A percentile compares a stretch with the other conserved stretches of the same genome.
These are phyloP conservation scores for Dryomyza anilis DNA, from an alignment of 2,888 invertebrate species.

Conservation along the genomic window DNA sequence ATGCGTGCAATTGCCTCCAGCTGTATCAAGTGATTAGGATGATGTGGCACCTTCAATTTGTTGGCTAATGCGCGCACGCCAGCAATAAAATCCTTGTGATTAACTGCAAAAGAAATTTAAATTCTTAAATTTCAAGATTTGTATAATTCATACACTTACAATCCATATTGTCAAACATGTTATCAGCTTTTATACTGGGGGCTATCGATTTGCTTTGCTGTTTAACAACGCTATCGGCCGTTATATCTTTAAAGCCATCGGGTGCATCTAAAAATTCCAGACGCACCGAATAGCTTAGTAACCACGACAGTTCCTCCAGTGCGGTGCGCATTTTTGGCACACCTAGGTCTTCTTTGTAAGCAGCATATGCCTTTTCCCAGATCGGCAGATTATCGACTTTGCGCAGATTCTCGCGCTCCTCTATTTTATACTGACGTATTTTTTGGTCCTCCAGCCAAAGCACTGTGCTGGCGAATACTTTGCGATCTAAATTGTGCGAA, in stretches of 20 bases:
- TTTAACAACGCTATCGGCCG: constrained; percentile 66
- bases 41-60: constrained; percentile 78
- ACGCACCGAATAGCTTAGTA: constrained; percentile 81
- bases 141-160: constrained; percentile 67
- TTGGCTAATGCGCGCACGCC: constrained; percentile 82
- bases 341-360: constrained; percentile 76
- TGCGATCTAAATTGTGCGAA: constrained; percentile 68
- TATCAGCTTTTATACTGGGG: constrained; percentile 78
- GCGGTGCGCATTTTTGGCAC: constrained; percentile 71
- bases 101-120: constrained; percentile 65
- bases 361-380: constrained; percentile 75
- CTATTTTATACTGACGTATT: constrained; percentile 84
- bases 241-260: constrained; percentile 72
- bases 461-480: constrained; percentile 78
- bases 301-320: constrained; percentile 81
- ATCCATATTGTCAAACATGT: constrained; percentile 84
- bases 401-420: constrained; percentile 77
- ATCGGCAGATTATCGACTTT: constrained; percentile 67
- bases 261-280: constrained; percentile 80
- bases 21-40: constrained; percentile 79
- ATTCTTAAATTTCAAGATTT: not conserved
- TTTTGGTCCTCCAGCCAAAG: constrained; percentile 94
- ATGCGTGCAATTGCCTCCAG: constrained; percentile 72
- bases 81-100: constrained; percentile 79
- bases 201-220: constrained; percentile 66